Evolutionary conservation across 2,888 invertebrate genomes (phyloP).

Genomic region (Synergus japonicus): DNA sequence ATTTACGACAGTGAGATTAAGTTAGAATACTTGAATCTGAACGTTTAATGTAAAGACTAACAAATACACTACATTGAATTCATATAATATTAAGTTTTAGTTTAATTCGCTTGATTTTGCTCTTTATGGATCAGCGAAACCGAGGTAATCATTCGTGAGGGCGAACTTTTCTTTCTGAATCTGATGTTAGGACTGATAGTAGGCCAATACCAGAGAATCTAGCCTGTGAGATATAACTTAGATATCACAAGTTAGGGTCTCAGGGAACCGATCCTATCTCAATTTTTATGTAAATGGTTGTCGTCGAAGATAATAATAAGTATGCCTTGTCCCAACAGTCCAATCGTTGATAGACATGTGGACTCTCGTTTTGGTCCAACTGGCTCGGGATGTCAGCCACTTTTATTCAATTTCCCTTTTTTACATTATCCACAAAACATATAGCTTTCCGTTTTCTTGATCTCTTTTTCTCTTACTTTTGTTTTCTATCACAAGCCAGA

Average conservation of each 20-base stretch:
- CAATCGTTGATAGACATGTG: too few species aligned
- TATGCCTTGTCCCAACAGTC: too few species aligned
- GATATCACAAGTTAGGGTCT: slow-evolving; percentile 88
- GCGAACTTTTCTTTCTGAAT: slow-evolving; percentile 54
- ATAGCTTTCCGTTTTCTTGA: slow-evolving; percentile 12
- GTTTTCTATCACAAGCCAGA: not conserved
- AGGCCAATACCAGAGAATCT: slow-evolving; percentile 85
- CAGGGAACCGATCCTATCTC: slow-evolving; percentile 81
- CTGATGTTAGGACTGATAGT: slow-evolving; percentile 69
- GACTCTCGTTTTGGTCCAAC: too few species aligned
- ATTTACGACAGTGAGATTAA: too few species aligned
- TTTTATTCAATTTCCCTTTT: slow-evolving; percentile 45
- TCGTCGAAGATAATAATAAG: too few species aligned
- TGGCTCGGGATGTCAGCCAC: slow-evolving; percentile 38
- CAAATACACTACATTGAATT: too few species aligned
- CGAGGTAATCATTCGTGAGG: not conserved
- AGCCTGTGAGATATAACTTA: slow-evolving; percentile 83
- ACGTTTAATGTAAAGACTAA: too few species aligned
- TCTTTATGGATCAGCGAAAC: slow-evolving; percentile 1
- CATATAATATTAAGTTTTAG: too few species aligned
- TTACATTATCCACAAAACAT: slow-evolving; percentile 29
- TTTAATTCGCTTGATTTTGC: not conserved
- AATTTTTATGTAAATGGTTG: not conserved
- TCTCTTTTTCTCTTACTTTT: slow-evolving; percentile 41
- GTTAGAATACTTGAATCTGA: too few species aligned